A percentile compares a stretch with the other conserved stretches of the same genome.
Conservation (phyloP, 2,797 vertebrate genomes). For the Steatocranus sp. region DNA sequence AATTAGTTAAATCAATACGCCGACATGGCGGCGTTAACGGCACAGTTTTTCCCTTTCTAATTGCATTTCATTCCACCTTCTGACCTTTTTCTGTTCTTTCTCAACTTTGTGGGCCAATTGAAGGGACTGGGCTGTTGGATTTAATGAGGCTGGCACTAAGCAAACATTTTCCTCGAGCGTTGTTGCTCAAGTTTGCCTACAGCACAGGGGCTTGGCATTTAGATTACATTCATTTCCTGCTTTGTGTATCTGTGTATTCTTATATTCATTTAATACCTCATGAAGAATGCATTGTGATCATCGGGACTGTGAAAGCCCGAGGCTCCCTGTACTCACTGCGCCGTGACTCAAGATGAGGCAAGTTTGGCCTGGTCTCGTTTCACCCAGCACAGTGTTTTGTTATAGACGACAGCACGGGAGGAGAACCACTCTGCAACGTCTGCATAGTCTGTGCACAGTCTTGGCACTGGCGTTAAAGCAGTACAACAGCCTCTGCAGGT, state of each 20-base stretch:
- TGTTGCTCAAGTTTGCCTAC: slow-evolving; percentile 39
- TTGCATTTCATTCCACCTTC: slow-evolving; percentile 70
- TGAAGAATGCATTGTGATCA: slow-evolving; percentile 65
- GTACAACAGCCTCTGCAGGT: slow-evolving; percentile 40
- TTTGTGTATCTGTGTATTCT: slow-evolving; percentile 63
- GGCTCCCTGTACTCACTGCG: slow-evolving; percentile 49
- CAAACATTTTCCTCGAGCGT: slow-evolving; percentile 67
- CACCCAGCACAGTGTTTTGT: slow-evolving; percentile 41
- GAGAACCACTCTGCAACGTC: slow-evolving; percentile 25
- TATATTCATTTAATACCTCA: slow-evolving; percentile 71
- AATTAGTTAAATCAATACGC: slow-evolving; percentile 78
- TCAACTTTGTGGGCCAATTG: slow-evolving; percentile 55
- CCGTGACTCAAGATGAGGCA: slow-evolving; percentile 49
- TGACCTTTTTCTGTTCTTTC: slow-evolving; percentile 66
- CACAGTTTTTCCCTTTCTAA: slow-evolving; percentile 61
- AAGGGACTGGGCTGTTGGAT: slow-evolving; percentile 53
- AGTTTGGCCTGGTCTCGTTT: slow-evolving; percentile 42
- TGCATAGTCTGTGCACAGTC: slow-evolving; percentile 8
- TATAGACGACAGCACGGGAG: slow-evolving; percentile 33
- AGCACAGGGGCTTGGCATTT: slow-evolving; percentile 64
- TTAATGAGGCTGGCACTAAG: slow-evolving; percentile 73
- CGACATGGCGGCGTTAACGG: slow-evolving; percentile 44
- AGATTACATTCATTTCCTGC: slow-evolving; percentile 65
- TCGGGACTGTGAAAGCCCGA: slow-evolving; percentile 34
- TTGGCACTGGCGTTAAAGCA: slow-evolving; percentile 38